Conservation (phyloP, 92 coral and sea anemone species). For the Phenganax marumi region DNA sequence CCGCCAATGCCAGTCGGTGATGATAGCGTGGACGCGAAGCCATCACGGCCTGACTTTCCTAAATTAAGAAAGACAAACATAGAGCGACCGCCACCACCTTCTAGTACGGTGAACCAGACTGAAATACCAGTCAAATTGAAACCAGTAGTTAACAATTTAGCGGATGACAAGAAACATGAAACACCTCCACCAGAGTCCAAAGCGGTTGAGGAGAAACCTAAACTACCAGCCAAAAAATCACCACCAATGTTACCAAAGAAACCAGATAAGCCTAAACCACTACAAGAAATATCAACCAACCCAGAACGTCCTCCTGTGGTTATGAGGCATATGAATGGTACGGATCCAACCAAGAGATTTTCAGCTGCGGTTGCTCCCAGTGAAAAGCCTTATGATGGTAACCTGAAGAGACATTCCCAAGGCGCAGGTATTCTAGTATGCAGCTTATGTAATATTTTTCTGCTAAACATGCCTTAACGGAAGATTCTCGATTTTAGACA, state of each 20-base stretch:
- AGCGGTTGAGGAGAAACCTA: slow-evolving; percentile 25
- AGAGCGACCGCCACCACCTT: slow-evolving; percentile 19
- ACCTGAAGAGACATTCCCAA: slow-evolving; percentile 1
- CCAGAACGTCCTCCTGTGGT: slow-evolving; percentile 9
- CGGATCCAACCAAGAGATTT: slow-evolving; percentile 22
- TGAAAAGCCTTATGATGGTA: slow-evolving; percentile 5
- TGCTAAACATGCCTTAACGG: neutral
- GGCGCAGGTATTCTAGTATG: slow-evolving; percentile 12
- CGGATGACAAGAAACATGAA: slow-evolving; percentile 38
- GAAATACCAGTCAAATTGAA: slow-evolving; percentile 16
- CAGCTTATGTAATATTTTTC: too few species aligned
- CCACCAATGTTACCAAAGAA: slow-evolving; percentile 44
- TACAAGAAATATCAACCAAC: neutral
- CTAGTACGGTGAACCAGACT: neutral
- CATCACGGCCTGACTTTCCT: slow-evolving; percentile 29
- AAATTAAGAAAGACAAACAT: slow-evolving; percentile 11
- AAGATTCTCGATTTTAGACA: neutral
- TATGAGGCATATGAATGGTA: slow-evolving; percentile 2
- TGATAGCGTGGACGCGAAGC: slow-evolving; percentile 23
- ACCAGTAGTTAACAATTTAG: slow-evolving; percentile 17
- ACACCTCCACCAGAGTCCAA: slow-evolving; percentile 28
- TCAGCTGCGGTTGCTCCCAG: neutral
- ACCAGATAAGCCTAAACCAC: slow-evolving; percentile 41
- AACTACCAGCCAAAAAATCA: slow-evolving; percentile 16
- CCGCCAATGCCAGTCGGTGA: neutral